These are phyloP conservation scores for Xestia sexstrigata DNA, from an alignment of 2,888 invertebrate genomes.

Conservation along the genomic window DNA sequence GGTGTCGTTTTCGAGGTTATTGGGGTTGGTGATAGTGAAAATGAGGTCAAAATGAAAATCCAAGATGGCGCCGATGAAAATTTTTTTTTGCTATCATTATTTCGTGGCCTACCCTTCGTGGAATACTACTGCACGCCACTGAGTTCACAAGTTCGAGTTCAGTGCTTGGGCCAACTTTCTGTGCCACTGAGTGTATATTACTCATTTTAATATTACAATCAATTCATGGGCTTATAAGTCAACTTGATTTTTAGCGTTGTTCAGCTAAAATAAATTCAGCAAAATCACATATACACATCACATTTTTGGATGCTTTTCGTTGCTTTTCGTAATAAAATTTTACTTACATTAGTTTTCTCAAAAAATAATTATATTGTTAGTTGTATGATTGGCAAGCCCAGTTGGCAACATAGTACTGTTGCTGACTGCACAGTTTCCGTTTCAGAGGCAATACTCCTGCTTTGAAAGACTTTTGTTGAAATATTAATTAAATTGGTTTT, in stretches of 20 bases:
- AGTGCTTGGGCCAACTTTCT: too few species aligned
- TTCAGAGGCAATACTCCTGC: background rate
- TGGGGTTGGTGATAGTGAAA: too few species aligned
- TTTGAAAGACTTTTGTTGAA: background rate
- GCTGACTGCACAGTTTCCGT: background rate
- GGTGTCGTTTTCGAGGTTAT: too few species aligned
- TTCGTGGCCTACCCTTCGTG: too few species aligned
- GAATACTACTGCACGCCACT: too few species aligned
- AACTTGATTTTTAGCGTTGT: background rate
- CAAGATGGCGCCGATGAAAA: too few species aligned
- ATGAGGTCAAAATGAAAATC: too few species aligned
- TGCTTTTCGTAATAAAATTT: background rate
- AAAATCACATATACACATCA: conserved; percentile 14
- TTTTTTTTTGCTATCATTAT: too few species aligned
- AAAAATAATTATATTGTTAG: background rate
- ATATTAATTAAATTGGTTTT: conserved; percentile 12
- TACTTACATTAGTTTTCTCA: background rate
- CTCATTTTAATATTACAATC: background rate
- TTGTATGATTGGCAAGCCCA: background rate
- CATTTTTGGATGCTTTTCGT: conserved; percentile 1
- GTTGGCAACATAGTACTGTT: background rate
- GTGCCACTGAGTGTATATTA: too few species aligned
- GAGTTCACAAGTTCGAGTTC: too few species aligned
- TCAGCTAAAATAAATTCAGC: conserved; percentile 13
- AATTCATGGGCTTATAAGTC: background rate